Evolutionary conservation across 2,888 invertebrate genomes (phyloP), one percentile per base, ranked within the genome.

Genomic region (Cynaeus angustus): DNA sequence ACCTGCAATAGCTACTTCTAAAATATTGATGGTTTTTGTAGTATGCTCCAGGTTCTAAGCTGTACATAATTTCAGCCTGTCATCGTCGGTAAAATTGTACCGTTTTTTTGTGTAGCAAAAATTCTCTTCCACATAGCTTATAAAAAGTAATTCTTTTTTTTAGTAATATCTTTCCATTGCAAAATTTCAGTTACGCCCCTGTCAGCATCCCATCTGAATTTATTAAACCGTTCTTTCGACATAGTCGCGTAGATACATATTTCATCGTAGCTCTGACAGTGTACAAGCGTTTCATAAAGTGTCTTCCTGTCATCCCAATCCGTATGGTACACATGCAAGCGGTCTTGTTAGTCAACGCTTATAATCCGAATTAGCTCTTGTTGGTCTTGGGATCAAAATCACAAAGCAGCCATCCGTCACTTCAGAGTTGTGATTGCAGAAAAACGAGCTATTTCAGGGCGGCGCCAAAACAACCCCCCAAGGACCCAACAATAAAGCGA

Each of bases 201-300:
- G 16, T 21, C 30, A 10, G 37, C 14, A 56, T 9, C 43, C 58
- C 45, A 26, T 50, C 14, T 53, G 43, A 45, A 53, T 65, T 53
- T 65, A 53, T 53, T 65, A 53, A 41, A 30, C 8, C 3, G 9
- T 21, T 12, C 10, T 7, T 56, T 56, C 43, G 33, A 3, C 43
- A 37, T 37, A 33, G 21, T 43, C 21, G 37, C 33, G 16, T 26
- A 33, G 56, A 56, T 43, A 56, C 48, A 56, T 65, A 43, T 30
- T 55, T 66, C 66, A 66, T 56, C 66, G 28, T 33, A 9, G 43
- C 56, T 55, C 28, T 37, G 66, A 66, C 66, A 66, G 37, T 12
- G 28, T 46, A 56, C 66, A 66, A 45, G 46, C 53, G 41, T 64
- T 52, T 64, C 64, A 55, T 65, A 65, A 65, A 65, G 55, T 55